These are phyloP conservation scores for Anodontia alba DNA, from an alignment of 2,888 invertebrate genomes.

Conservation along the genomic window DNA sequence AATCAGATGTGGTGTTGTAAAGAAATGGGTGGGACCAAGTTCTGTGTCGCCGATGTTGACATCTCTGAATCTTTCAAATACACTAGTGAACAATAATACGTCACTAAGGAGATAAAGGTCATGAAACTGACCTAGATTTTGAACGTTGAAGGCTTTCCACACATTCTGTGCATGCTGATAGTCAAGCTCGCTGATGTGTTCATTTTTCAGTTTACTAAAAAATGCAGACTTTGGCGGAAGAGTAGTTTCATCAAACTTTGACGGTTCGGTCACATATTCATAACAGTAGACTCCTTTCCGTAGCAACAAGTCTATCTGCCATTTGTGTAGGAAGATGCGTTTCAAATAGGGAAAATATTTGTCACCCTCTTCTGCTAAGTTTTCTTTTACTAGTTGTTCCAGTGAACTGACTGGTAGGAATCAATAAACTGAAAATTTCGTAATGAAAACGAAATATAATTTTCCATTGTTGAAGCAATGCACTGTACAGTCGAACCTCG, in stretches of 20 bases:
- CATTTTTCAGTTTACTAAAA: background rate
- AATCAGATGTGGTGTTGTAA: background rate
- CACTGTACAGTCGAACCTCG: too few species aligned
- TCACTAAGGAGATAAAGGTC: background rate
- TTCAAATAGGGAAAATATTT: too few species aligned
- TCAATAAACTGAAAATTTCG: too few species aligned
- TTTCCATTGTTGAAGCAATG: too few species aligned
- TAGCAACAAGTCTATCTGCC: background rate
- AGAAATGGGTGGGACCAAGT: background rate
- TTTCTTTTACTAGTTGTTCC: too few species aligned
- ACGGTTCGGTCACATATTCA: background rate
- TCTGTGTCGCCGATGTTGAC: background rate
- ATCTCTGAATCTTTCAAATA: background rate
- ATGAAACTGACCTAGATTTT: background rate
- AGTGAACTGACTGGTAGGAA: too few species aligned
- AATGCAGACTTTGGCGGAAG: background rate
- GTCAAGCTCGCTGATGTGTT: background rate
- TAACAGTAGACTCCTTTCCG: background rate
- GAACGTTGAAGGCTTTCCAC: background rate
- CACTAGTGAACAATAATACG: background rate
- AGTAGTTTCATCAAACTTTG: background rate
- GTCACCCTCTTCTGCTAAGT: too few species aligned
- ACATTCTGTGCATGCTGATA: background rate
- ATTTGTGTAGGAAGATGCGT: too few species aligned
- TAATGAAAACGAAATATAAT: too few species aligned